A percentile compares a stretch with the other conserved stretches of the same genome.
Conservation (phyloP, 2,888 invertebrate species). For the Coelogynopora nodosa region DNA sequence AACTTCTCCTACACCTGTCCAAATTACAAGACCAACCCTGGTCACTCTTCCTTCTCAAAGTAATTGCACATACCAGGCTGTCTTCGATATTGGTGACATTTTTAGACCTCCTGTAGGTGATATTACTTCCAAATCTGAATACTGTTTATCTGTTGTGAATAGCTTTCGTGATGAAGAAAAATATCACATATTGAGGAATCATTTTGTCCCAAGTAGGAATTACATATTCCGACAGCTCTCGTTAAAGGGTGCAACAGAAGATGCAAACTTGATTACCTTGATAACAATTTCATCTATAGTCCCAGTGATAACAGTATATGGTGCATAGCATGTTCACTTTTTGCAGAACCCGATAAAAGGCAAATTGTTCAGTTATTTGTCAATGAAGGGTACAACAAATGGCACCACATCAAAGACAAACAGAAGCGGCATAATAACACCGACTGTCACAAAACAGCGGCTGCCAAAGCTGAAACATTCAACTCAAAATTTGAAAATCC, state of each 20-base stretch:
- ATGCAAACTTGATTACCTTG: background rate
- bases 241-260: background rate
- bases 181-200: background rate
- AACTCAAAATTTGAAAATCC: conserved; percentile 14
- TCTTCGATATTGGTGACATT: no score
- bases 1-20: no score
- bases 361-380: background rate
- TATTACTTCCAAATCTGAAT: no score
- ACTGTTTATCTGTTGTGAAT: background rate
- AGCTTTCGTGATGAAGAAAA: background rate
- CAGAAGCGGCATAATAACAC: background rate
- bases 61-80: background rate
- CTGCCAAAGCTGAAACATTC: background rate
- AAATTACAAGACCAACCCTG: no score
- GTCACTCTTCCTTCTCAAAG: background rate
- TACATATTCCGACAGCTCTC: background rate
- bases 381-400: background rate
- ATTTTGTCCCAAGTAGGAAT: background rate
- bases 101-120: no score
- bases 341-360: background rate
- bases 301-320: background rate
- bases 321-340: conserved; percentile 16
- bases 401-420: background rate
- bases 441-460: background rate
- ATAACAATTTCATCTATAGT: background rate